Conservation (phyloP, 2,888 invertebrate species). For the Patella depressa region DNA sequence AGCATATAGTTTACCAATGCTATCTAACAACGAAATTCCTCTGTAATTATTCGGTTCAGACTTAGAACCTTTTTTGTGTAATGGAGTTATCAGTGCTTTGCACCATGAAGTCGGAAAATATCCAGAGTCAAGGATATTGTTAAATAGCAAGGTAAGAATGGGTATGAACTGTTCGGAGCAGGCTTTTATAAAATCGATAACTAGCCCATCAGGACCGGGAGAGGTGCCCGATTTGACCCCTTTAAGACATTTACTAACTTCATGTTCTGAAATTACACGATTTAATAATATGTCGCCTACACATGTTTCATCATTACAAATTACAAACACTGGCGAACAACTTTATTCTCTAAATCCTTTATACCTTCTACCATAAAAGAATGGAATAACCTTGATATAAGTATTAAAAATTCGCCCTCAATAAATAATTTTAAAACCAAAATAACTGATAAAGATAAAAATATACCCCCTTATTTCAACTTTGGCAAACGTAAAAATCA, state of each 20-base stretch:
- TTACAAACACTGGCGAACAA: too few relatives aligned
- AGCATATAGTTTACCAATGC: slow-evolving; percentile 14
- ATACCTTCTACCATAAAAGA: too few relatives aligned
- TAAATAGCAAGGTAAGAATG: neutral
- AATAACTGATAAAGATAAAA: too few relatives aligned
- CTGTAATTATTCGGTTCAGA: neutral
- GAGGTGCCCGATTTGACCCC: neutral
- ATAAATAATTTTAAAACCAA: too few relatives aligned
- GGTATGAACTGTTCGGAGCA: neutral
- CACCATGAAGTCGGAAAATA: neutral
- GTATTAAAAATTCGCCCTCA: too few relatives aligned
- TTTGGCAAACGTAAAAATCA: too few relatives aligned
- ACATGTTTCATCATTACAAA: neutral
- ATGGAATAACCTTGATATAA: too few relatives aligned
- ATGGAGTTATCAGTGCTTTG: neutral
- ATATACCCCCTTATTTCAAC: too few relatives aligned
- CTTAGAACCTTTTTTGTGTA: neutral
- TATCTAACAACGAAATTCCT: neutral
- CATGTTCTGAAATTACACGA: neutral
- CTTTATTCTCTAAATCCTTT: too few relatives aligned
- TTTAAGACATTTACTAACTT: neutral
- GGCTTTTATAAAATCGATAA: neutral
- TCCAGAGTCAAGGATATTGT: neutral
- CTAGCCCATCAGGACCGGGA: neutral
- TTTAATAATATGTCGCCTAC: neutral